Percentiles rank a stretch among this genome's conserved stretches.
Evolutionary conservation across 2,113 vertebrate genomes (phyloP).

Genomic region (Microtus richardsoni): DNA sequence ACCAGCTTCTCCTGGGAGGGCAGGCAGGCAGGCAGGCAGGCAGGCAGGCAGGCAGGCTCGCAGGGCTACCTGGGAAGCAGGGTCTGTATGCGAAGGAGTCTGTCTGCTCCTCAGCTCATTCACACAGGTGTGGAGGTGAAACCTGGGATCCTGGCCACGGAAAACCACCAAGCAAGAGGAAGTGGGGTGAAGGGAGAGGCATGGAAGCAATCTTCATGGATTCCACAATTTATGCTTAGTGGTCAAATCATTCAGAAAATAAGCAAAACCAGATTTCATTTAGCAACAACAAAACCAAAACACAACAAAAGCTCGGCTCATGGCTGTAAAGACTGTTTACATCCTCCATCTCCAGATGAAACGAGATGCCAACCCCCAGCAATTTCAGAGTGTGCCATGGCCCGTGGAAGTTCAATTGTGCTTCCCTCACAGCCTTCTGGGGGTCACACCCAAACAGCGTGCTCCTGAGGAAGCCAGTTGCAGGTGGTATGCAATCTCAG

Average conservation of each 20-base stretch:
- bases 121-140: neutral
- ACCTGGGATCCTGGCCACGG: neutral
- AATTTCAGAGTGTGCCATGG: neutral
- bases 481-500: neutral
- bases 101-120: neutral
- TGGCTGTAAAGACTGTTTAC: conserved; percentile 54
- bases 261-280: conserved; percentile 63
- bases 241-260: conserved; percentile 49
- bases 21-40: neutral
- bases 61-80: neutral
- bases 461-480: neutral
- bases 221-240: conserved; percentile 31
- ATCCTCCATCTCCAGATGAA: conserved; percentile 38
- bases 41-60: neutral
- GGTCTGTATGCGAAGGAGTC: neutral
- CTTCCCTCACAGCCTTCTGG: neutral
- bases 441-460: neutral
- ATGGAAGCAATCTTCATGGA: neutral
- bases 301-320: conserved; percentile 77
- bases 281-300: conserved; percentile 75
- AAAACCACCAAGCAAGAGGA: neutral
- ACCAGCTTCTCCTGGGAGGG: neutral
- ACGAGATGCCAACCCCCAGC: neutral
- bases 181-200: neutral
- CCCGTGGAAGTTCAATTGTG: neutral